Conservation (phyloP, 2,797 vertebrate species). For the Phoeniculus purpureus region DNA sequence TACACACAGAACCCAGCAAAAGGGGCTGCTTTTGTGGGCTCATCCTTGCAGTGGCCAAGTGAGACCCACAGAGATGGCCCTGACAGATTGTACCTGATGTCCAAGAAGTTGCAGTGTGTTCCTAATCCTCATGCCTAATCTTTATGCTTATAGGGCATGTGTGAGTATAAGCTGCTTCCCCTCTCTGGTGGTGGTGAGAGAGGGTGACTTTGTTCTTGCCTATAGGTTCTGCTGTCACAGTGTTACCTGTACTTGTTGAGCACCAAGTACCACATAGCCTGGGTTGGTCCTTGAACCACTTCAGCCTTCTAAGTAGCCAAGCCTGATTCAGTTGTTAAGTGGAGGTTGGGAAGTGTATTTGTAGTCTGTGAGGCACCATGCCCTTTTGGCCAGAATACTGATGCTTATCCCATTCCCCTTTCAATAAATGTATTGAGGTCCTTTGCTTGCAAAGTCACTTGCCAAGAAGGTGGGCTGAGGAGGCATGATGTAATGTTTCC, state of each 20-base stretch:
- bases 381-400: neutral
- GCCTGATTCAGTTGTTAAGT: neutral
- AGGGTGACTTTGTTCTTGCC: neutral
- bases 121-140: neutral
- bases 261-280: neutral
- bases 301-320: neutral
- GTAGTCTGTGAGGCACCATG: neutral
- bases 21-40: neutral
- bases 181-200: neutral
- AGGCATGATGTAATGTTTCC: neutral
- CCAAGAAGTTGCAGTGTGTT: neutral
- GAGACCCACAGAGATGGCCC: neutral
- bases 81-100: neutral
- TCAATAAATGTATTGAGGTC: neutral
- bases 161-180: neutral
- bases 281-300: neutral
- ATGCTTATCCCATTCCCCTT: neutral
- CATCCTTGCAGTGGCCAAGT: neutral
- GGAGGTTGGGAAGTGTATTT: neutral
- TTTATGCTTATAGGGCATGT: neutral
- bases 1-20: neutral
- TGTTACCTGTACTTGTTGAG: neutral
- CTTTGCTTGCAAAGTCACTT: neutral
- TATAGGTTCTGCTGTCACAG: neutral
- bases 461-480: slow-evolving; percentile 25